Evolutionary conservation across 2,113 vertebrate species (phyloP).

Genomic region (Hippolais icterina): DNA sequence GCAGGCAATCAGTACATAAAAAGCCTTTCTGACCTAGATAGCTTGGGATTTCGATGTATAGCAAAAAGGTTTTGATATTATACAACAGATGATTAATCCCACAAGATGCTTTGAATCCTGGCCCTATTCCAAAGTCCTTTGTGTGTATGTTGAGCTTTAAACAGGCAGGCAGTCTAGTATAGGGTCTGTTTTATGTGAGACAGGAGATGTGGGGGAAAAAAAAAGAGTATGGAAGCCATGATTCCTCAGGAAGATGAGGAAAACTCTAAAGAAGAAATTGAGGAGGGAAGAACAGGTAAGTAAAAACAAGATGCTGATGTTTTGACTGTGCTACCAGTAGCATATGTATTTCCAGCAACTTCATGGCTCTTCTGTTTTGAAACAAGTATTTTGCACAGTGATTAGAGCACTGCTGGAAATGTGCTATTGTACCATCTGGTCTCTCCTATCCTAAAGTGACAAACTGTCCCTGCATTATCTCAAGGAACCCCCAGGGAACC

Average conservation of each 20-base stretch:
- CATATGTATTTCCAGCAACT: neutral
- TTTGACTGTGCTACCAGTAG: neutral
- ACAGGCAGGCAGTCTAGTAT: neutral
- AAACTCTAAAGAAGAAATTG: neutral
- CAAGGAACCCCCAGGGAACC: neutral
- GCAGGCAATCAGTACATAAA: conserved; percentile 13
- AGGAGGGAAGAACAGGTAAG: neutral
- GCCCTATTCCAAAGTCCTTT: neutral
- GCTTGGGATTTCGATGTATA: conserved; percentile 21
- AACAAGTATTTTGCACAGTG: neutral
- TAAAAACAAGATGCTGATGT: neutral
- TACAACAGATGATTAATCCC: conserved; percentile 19
- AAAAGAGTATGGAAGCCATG: neutral
- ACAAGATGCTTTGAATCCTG: neutral
- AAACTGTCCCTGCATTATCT: neutral
- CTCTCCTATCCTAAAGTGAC: neutral
- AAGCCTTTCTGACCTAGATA: conserved; percentile 39
- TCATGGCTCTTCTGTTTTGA: neutral
- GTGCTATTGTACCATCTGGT: neutral
- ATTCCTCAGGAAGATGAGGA: neutral
- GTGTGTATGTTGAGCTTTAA: neutral
- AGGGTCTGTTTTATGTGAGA: neutral
- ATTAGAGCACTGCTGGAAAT: neutral
- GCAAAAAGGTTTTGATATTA: conserved; percentile 9
- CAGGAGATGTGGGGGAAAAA: neutral